These are phyloP conservation scores for Congeria kusceri DNA, from an alignment of 2,888 invertebrate genomes.

Conservation along the genomic window DNA sequence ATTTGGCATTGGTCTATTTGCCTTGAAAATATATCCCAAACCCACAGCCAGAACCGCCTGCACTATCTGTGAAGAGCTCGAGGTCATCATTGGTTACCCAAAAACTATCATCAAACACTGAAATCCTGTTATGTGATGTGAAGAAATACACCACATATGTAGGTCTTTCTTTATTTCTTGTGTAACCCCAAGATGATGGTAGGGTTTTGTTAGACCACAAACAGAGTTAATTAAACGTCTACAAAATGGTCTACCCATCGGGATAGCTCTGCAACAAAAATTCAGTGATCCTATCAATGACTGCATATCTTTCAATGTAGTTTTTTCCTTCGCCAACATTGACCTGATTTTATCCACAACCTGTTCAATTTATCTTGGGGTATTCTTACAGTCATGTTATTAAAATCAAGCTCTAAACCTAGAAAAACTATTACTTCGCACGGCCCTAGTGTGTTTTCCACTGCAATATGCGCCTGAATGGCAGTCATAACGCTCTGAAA, in stretches of 20 bases:
- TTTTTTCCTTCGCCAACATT: background rate
- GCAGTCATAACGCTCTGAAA: background rate
- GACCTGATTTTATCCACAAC: background rate
- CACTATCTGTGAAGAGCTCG: too few species aligned
- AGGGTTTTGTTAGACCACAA: conserved; percentile 29
- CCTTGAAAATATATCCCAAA: too few species aligned
- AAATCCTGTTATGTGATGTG: too few species aligned
- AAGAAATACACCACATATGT: conserved; percentile 38
- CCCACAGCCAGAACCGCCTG: too few species aligned
- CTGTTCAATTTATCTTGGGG: background rate
- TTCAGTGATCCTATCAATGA: too few species aligned
- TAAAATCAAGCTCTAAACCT: conserved; percentile 26
- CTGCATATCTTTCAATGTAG: conserved; percentile 19
- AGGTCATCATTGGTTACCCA: too few species aligned
- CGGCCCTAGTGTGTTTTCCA: conserved; percentile 21
- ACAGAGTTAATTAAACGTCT: conserved; percentile 38
- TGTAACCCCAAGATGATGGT: conserved; percentile 30
- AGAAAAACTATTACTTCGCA: conserved; percentile 2
- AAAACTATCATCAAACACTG: too few species aligned
- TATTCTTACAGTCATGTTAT: conserved; percentile 2
- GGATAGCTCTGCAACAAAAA: too few species aligned
- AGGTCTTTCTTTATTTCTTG: conserved; percentile 24
- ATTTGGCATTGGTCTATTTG: too few species aligned
- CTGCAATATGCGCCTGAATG: conserved; percentile 1
- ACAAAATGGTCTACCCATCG: conserved; percentile 40